Evolutionary conservation across 2,797 vertebrate genomes (phyloP).

Genomic region (Acomys russatus): DNA sequence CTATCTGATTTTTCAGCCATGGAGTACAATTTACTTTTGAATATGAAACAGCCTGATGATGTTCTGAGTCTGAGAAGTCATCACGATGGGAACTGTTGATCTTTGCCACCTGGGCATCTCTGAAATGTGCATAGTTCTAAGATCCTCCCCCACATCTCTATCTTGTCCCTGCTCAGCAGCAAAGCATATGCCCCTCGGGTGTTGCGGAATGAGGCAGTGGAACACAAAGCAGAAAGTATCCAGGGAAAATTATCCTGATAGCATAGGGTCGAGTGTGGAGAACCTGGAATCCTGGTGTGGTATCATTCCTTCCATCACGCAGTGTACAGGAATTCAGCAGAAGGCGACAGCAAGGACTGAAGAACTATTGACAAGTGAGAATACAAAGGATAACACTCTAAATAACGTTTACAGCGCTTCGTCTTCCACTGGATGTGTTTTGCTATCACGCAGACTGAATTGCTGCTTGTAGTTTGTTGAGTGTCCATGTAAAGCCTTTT

Average conservation of each 20-base stretch:
- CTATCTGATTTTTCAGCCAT: neutral
- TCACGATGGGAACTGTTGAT: neutral
- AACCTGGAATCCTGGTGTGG: neutral
- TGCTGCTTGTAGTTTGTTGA: neutral
- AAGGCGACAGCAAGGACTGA: neutral
- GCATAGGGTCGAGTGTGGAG: neutral
- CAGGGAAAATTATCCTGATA: neutral
- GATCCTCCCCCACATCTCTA: rapidly evolving
- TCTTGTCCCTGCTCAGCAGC: neutral
- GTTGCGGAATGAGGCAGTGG: neutral
- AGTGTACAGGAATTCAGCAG: neutral
- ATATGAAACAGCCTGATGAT: neutral
- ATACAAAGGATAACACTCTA: neutral
- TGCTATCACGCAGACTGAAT: neutral
- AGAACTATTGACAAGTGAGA: neutral
- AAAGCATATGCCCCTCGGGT: neutral
- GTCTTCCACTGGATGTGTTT: neutral
- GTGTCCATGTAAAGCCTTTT: neutral
- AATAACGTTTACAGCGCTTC: neutral
- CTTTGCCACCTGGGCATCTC: neutral
- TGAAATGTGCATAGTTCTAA: neutral
- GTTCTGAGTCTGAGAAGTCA: neutral
- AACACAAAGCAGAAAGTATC: neutral
- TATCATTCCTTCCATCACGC: neutral
- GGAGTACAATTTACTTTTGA: neutral